These are phyloP conservation scores for Butastur rufipennis DNA, from an alignment of 2,113 vertebrate species.

Conservation along the genomic window DNA sequence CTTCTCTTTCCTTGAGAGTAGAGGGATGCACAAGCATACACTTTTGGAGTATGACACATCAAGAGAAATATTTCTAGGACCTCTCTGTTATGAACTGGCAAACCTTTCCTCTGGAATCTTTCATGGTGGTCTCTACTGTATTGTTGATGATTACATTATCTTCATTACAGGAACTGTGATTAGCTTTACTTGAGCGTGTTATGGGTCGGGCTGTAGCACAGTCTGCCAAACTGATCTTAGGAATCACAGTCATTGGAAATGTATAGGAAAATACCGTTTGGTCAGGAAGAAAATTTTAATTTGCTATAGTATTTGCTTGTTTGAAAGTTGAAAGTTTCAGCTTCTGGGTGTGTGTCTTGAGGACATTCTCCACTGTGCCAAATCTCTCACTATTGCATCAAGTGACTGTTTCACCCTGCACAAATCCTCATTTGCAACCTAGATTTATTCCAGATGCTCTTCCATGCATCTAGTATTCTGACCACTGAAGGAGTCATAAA, in stretches of 20 bases:
- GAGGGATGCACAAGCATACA: not conserved
- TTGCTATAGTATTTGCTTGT: not conserved
- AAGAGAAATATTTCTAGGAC: not conserved
- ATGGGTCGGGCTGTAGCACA: rapidly evolving
- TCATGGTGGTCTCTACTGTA: not conserved
- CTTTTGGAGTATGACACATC: not conserved
- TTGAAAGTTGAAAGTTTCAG: not conserved
- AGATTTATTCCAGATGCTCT: not conserved
- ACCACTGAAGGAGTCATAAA: not conserved
- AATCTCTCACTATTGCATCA: not conserved
- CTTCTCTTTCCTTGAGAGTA: not conserved
- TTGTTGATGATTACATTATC: not conserved
- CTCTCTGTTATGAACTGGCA: not conserved
- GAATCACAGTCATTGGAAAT: not conserved
- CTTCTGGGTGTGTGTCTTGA: not conserved
- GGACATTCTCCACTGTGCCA: not conserved
- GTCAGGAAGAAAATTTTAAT: not conserved
- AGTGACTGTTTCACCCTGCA: not conserved
- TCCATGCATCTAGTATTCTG: not conserved
- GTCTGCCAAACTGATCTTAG: not conserved
- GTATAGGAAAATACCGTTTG: not conserved
- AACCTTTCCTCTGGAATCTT: not conserved
- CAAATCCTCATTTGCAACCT: not conserved
- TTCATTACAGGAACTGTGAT: not conserved
- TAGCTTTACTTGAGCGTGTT: not conserved